Conservation (phyloP, 2,797 vertebrate genomes). For the Gymnopithys bicolor region DNA sequence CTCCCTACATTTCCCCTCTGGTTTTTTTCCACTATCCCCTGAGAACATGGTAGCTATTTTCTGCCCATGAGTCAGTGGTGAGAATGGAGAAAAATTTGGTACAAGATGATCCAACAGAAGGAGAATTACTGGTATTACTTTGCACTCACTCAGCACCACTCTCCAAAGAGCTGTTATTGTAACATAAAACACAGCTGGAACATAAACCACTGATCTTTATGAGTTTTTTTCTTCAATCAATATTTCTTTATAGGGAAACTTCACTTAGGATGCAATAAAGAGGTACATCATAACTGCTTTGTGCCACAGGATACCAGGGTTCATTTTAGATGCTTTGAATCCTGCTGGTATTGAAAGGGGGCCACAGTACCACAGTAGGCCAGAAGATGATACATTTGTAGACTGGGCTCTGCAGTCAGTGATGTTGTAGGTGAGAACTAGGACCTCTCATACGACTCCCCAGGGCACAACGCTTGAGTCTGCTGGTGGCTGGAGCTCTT, state of each 20-base stretch:
- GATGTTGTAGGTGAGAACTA: background rate
- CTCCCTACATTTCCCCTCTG: accelerated
- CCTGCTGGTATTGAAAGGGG: constrained; percentile 34
- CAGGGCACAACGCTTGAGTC: background rate
- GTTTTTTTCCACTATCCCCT: background rate
- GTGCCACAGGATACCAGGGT: constrained; percentile 4
- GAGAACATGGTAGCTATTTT: background rate
- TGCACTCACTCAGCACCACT: constrained; percentile 32
- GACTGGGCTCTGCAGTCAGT: background rate
- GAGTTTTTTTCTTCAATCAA: constrained; percentile 51
- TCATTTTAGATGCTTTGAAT: constrained; percentile 19
- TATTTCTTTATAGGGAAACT: constrained; percentile 59
- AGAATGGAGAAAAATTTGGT: background rate
- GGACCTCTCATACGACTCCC: background rate
- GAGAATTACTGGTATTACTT: constrained; percentile 39
- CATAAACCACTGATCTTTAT: constrained; percentile 55
- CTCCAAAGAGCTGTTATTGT: constrained; percentile 51
- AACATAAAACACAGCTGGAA: constrained; percentile 49
- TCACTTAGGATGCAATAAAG: constrained; percentile 57
- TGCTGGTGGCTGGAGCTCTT: background rate
- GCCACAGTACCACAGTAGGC: background rate
- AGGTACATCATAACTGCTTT: constrained; percentile 33
- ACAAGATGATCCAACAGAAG: background rate
- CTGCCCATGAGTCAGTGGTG: background rate
- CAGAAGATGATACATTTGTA: background rate